Percentiles rank a stretch among this genome's conserved stretches.
Conservation (phyloP, 2,888 invertebrate genomes). For the Oligia fasciuncula region DNA sequence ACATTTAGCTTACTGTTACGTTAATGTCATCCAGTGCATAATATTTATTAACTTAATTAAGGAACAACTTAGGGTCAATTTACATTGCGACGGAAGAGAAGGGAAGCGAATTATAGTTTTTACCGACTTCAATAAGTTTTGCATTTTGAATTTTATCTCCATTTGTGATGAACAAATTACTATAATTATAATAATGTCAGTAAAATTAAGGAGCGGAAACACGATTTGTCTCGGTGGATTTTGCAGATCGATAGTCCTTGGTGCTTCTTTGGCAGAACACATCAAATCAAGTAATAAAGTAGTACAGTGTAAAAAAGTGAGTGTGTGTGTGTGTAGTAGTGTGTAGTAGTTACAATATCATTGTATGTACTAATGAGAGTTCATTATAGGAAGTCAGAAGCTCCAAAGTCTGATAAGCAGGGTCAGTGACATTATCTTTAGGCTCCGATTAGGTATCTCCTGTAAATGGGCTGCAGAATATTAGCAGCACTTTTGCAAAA, state of each 20-base stretch:
- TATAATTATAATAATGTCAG: slow-evolving; percentile 48
- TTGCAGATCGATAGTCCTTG: neutral
- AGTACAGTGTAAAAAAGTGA: no score
- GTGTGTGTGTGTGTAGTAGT: no score
- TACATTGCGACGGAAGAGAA: slow-evolving; percentile 39
- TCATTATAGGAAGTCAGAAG: neutral
- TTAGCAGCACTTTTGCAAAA: neutral
- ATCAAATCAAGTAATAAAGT: neutral
- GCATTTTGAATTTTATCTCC: slow-evolving; percentile 37
- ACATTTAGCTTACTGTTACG: slow-evolving; percentile 22
- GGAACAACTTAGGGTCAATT: slow-evolving; percentile 44
- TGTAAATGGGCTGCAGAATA: neutral
- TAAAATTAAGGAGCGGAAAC: slow-evolving; percentile 22
- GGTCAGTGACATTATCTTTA: neutral
- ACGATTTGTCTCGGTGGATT: slow-evolving; percentile 11
- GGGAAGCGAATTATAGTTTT: slow-evolving; percentile 29
- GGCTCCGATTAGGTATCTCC: neutral
- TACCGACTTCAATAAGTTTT: neutral
- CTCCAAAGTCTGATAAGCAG: neutral
- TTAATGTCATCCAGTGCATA: slow-evolving; percentile 13
- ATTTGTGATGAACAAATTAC: slow-evolving; percentile 26
- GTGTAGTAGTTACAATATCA: no score
- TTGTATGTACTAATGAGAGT: neutral
- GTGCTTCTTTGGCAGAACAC: neutral
- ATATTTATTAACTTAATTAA: slow-evolving; percentile 50